Percentiles rank a stretch among this genome's conserved stretches.
These are phyloP conservation scores for Anoncus sp. DNA, from an alignment of 2,888 invertebrate genomes.

Conservation along the genomic window DNA sequence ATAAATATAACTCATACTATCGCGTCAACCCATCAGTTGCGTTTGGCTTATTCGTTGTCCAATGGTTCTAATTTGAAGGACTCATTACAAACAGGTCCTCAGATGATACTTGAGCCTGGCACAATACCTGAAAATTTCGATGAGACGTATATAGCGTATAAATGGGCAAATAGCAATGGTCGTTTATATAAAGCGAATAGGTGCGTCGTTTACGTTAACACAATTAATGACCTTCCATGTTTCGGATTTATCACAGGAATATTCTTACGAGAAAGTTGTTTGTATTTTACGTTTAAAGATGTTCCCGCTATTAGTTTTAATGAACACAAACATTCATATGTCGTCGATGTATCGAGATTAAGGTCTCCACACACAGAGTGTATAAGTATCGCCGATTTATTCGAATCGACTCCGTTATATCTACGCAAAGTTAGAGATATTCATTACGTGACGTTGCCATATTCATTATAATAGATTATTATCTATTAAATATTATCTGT, in stretches of 20 bases:
- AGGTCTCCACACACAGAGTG: not conserved
- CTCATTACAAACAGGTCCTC: no score
- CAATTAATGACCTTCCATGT: constrained; percentile 9
- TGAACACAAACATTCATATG: constrained; percentile 9
- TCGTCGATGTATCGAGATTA: constrained; percentile 8
- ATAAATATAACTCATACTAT: constrained; percentile 34
- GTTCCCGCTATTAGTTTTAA: constrained; percentile 3
- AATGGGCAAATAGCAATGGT: constrained; percentile 17
- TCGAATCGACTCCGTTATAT: constrained; percentile 14
- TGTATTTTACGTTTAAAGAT: constrained; percentile 19
- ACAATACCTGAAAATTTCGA: constrained; percentile 1
- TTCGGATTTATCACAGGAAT: not conserved
- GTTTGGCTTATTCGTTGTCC: constrained; percentile 21
- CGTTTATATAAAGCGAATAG: constrained; percentile 8
- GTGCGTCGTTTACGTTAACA: constrained; percentile 13
- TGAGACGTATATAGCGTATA: constrained; percentile 11
- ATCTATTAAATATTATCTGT: not conserved
- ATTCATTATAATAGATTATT: not conserved
- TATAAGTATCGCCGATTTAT: constrained; percentile 4
- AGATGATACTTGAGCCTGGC: not conserved
- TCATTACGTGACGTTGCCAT: constrained; percentile 3
- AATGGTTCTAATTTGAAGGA: not conserved
- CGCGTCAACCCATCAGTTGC: constrained; percentile 32
- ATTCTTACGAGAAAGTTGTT: not conserved
- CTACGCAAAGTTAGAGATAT: constrained; percentile 5